Base-by-base conservation (phyloP, 2,797 vertebrate species). In the Cossypha caffra region DNA sequence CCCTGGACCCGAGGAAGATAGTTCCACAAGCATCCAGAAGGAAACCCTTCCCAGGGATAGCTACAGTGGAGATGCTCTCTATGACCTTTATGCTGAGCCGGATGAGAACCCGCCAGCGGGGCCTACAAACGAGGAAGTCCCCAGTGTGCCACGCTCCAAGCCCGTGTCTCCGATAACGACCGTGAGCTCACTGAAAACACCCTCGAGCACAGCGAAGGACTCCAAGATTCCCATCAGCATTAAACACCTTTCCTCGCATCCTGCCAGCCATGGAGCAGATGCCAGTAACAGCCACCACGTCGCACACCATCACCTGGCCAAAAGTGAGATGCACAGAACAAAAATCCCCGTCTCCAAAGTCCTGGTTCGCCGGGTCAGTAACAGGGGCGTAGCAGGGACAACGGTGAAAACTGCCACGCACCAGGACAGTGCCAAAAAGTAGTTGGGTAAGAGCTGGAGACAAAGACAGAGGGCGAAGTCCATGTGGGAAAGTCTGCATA, bases 281-380 rank as follows among this genome's bases (percentile, higher is more conserved):
- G 94, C 98, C 20, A 98, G 98, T 64, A 98, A 98, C 59, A 98
- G 97, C 80, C 98, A 98, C 68, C 86, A 98, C 0, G 95, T 96
- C 35, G 97, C 82, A 75, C 97, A 97, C 96, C 97, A 98, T 96
- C 97, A 98, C 62, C 67, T 98, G 86, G 97, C 98, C 98, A 99
- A 99, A 98, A 99, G 98, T 8, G 98, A 99, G 95, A 97, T 98
- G 42, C 98, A 98, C 92, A 99, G 99, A 98, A 99, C 99, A 86
- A 99, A 99, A 97, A 99, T 99, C 93, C 99, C 99, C 0, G 98
- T 99, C 79, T 99, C 99, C 87, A 99, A 99, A 98, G 99, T 99
- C 80, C 98, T 99, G 28, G 99, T 99, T 68, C 99, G 99, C 40
- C 98, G 99, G 76, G 98, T 99, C 93, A 99, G 98, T 97, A 99